A percentile compares a stretch with the other conserved stretches of the same genome.
Evolutionary conservation across 2,888 invertebrate genomes (phyloP).

Genomic region (Hydroisotoma schaefferi): DNA sequence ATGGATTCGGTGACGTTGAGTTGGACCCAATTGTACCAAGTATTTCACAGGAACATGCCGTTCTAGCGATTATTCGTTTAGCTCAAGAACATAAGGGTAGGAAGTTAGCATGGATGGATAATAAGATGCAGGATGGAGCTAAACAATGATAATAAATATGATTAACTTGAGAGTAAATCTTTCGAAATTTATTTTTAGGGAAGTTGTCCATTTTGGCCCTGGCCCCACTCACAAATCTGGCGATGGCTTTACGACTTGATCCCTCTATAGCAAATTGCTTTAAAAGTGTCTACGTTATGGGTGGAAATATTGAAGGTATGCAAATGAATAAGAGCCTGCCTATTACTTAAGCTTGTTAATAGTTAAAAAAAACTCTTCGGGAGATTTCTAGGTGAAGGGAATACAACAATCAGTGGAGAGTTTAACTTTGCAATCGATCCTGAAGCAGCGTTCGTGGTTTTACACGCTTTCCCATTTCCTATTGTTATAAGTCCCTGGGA

Average conservation of each 20-base stretch:
- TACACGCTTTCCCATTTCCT: conserved; percentile 52
- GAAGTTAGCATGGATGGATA: too few species aligned
- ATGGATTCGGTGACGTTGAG: conserved; percentile 51
- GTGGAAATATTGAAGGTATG: conserved; percentile 54
- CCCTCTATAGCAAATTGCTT: conserved; percentile 51
- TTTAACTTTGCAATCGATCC: conserved; percentile 59
- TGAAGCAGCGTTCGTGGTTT: conserved; percentile 56
- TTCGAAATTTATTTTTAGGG: conserved; percentile 11
- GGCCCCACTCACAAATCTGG: conserved; percentile 55
- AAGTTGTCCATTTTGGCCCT: conserved; percentile 50
- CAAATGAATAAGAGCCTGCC: too few species aligned
- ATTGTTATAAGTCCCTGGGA: conserved; percentile 55
- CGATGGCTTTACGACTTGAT: conserved; percentile 52
- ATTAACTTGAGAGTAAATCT: not conserved
- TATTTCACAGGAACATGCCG: conserved; percentile 49
- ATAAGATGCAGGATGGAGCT: too few species aligned
- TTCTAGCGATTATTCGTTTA: conserved; percentile 46
- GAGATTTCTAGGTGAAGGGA: conserved; percentile 51
- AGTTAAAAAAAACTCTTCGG: too few species aligned
- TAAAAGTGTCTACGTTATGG: conserved; percentile 54
- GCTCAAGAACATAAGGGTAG: conserved; percentile 47
- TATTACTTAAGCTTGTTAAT: too few species aligned
- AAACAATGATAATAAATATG: too few species aligned
- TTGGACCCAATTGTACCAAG: conserved; percentile 37
- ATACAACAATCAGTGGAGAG: conserved; percentile 53